phyloP scores from a whole-genome alignment of 1,140 invertebrate genomes.

The Mya arenaria region DNA sequence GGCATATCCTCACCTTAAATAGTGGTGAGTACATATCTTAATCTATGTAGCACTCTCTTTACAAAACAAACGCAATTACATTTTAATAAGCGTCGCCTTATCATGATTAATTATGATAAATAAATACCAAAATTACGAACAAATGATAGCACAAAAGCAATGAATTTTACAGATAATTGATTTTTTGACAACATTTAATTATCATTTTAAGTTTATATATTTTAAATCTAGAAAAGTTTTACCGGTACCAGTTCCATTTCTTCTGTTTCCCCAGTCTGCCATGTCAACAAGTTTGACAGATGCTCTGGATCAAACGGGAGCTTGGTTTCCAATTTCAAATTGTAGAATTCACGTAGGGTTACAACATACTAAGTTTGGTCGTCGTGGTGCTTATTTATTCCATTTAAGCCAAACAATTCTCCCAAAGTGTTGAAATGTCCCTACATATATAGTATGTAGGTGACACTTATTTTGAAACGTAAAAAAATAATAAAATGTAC shows the following conservation, averaged over 20 bases:
- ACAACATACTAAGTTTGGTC: no score
- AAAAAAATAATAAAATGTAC: no score
- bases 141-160: neutral
- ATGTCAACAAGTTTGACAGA: constrained; percentile 47
- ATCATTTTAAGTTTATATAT: neutral
- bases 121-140: neutral
- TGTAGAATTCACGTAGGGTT: no score
- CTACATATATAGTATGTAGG: no score
- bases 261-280: constrained; percentile 47
- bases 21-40: neutral
- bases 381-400: no score
- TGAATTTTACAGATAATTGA: neutral
- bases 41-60: no score
- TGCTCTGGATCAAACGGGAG: neutral
- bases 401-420: no score
- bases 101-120: neutral
- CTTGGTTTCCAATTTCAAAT: no score
- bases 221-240: neutral
- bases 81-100: neutral
- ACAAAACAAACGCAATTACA: no score
- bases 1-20: neutral
- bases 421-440: no score
- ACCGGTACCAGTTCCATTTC: constrained; percentile 45
- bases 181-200: neutral
- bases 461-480: no score